Conservation (phyloP, 2,888 invertebrate genomes). For the Mallateleia sp. region DNA sequence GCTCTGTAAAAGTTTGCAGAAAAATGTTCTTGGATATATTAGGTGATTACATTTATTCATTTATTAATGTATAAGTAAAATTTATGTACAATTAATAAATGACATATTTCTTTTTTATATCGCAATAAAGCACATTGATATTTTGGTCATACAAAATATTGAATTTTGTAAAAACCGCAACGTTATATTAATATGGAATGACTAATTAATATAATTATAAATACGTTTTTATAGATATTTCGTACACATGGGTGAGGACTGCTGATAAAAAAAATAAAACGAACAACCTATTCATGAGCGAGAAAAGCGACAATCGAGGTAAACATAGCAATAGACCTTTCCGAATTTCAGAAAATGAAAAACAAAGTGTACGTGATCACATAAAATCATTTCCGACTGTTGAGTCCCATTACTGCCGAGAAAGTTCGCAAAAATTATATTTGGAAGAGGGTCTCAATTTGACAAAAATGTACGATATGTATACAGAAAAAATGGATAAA, state of each 20-base stretch:
- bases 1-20: too few relatives aligned
- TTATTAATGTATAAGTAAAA: too few relatives aligned
- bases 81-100: too few relatives aligned
- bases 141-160: too few relatives aligned
- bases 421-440: not conserved
- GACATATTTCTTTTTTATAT: too few relatives aligned
- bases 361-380: not conserved
- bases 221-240: not conserved
- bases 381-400: not conserved
- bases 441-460: slow-evolving; percentile 1
- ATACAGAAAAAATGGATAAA: too few relatives aligned
- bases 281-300: not conserved
- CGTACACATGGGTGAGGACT: not conserved
- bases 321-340: not conserved
- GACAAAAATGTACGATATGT: slow-evolving; percentile 1
- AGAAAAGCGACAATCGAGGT: not conserved
- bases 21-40: too few relatives aligned
- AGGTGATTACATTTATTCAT: too few relatives aligned
- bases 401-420: slow-evolving; percentile 1
- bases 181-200: too few relatives aligned
- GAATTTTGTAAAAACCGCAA: too few relatives aligned
- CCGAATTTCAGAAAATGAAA: not conserved
- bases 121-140: too few relatives aligned
- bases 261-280: not conserved
- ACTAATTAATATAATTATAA: too few relatives aligned